Base-by-base conservation (phyloP, 1,140 invertebrate species). In the Drosophila melanica region DNA sequence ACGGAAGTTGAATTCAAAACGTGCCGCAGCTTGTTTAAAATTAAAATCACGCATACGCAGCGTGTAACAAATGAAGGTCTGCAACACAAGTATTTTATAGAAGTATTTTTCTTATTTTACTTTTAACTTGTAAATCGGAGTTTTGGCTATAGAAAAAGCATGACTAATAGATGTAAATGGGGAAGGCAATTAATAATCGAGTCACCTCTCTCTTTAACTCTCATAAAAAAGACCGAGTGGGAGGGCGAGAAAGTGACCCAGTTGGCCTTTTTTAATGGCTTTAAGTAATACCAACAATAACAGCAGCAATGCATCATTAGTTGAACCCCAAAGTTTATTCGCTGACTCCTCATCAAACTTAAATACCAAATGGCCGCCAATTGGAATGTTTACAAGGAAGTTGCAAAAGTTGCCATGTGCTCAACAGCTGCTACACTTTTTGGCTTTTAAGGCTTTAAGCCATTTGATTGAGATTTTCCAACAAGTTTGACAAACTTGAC, bases 161-260 rank as follows among this genome's bases (percentile, higher is more conserved):
- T 76, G 74, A 67, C 74, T 72, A 76, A 76, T 76, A 66, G 53
- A 67, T 72, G 44, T 18, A 48, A 75, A 71, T 75, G 44, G 44
- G 12, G 39, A 75, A 41, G 27, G 54, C 74, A 72, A 76, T 76
- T 76, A 76, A 76, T 76, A 76, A 72, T 66, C 55, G 30, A 66
- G 45, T 30, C 27, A 63, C 63, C 11, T 16, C 14, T 18, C 4
- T 9, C 11, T 20, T n/a, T 50, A 7, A 3, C 27, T 47, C 9
- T 16, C 23, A 23, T 14, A 12, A 9, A 33, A 35, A 23, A 23
- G 2, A 35, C 11, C n/a, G 11, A 18, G 47, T 35, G 12, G 14
- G n/a, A 14, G 30, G 16, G 37, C 27, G 27, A 27, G 27, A 27
- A 27, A 27, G 4, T 27, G 33, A 9, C 9, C 9, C 50, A 45